These are phyloP conservation scores for Mellilla xanthometata DNA, from an alignment of 2,888 invertebrate genomes.

Conservation along the genomic window DNA sequence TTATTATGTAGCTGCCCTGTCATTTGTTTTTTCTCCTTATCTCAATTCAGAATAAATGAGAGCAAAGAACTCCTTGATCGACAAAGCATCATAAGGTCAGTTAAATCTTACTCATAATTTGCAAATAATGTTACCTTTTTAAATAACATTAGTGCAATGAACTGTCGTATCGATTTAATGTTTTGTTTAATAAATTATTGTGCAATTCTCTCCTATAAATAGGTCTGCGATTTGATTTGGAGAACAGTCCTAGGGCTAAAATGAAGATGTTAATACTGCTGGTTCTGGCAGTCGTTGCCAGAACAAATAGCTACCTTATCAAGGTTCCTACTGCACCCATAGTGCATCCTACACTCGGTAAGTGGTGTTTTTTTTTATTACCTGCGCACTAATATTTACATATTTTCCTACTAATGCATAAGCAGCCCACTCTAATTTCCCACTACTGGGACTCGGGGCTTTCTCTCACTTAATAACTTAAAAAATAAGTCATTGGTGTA, in stretches of 20 bases:
- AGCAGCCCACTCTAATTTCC: no score
- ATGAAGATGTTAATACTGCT: conserved; percentile 60
- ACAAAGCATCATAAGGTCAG: conserved; percentile 9
- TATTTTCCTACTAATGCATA: neutral
- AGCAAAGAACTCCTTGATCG: neutral
- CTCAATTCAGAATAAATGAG: no score
- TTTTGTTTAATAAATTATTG: conserved; percentile 20
- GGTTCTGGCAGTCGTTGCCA: conserved; percentile 32
- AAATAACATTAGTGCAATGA: conserved; percentile 50
- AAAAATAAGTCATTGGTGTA: no score
- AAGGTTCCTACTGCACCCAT: conserved; percentile 52
- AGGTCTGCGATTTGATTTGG: conserved; percentile 16
- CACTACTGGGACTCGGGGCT: no score
- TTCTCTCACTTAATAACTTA: no score
- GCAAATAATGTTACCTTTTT: conserved; percentile 6
- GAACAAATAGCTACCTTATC: conserved; percentile 55
- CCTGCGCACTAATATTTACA: no score
- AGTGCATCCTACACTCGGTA: conserved; percentile 8
- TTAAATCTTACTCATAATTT: conserved; percentile 2
- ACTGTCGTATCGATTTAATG: conserved; percentile 47
- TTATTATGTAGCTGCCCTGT: no score
- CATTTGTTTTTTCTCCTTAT: no score
- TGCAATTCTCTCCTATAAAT: conserved; percentile 45
- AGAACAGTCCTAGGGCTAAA: conserved; percentile 33
- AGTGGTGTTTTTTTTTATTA: neutral